phyloP scores from a whole-genome alignment of 1,140 invertebrate genomes.

The Drosophila cardini region DNA sequence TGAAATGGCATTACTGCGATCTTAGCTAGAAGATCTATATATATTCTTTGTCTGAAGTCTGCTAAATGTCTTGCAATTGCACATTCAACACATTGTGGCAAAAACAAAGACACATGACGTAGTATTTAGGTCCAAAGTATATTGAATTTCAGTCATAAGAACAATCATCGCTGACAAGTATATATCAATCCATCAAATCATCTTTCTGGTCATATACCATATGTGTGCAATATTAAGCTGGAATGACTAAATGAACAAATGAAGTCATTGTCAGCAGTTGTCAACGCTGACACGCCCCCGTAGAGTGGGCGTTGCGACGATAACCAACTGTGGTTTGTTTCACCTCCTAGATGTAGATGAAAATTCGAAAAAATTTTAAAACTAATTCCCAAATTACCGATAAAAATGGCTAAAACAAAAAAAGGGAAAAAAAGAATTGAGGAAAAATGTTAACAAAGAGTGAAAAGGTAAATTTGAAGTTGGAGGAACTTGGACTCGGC shows the following conservation, averaged over 20 bases:
- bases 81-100: conserved; percentile 57
- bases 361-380: conserved; percentile 67
- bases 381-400: conserved; percentile 78
- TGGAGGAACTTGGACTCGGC: conserved; percentile 30
- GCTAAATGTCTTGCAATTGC: conserved; percentile 46
- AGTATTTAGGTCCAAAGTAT: background rate
- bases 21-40: conserved; percentile 47
- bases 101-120: conserved; percentile 30
- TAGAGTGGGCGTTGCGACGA: conserved; percentile 17
- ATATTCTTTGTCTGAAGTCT: conserved; percentile 10
- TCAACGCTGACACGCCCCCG: conserved; percentile 72
- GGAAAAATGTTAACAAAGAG: conserved; percentile 27
- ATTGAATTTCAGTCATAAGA: conserved; percentile 28
- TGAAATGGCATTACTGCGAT: conserved; percentile 24
- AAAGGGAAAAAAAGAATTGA: conserved; percentile 19
- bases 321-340: conserved; percentile 24
- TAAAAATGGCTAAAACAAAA: conserved; percentile 70
- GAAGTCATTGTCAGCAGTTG: conserved; percentile 80
- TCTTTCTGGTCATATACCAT: conserved; percentile 33
- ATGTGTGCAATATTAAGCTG: conserved; percentile 80
- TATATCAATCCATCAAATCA: conserved; percentile 62
- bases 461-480: background rate
- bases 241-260: conserved; percentile 51
- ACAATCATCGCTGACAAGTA: conserved; percentile 51
- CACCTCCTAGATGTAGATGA: conserved; percentile 18